Conservation (phyloP, 2,888 invertebrate species). For the Bellardia pandia region DNA sequence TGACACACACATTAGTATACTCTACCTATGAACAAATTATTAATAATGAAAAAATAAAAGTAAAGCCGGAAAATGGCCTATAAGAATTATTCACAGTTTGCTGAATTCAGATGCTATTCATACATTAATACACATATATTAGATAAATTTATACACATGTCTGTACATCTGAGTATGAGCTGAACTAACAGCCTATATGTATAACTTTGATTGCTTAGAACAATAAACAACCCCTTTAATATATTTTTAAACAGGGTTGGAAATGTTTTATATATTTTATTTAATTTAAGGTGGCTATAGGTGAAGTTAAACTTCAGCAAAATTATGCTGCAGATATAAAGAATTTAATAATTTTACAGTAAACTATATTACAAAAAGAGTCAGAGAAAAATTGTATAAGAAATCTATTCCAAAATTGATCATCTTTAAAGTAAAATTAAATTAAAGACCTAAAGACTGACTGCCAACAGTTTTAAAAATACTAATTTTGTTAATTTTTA, state of each 20-base stretch:
- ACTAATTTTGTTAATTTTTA: no score
- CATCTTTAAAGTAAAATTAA: no score
- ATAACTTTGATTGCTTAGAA: not conserved
- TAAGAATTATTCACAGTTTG: conserved; percentile 65
- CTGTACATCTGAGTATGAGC: not conserved
- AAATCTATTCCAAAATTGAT: no score
- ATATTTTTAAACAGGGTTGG: not conserved
- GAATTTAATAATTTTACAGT: no score
- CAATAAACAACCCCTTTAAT: conserved; percentile 30
- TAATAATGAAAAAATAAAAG: conserved; percentile 53
- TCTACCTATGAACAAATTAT: conserved; percentile 41
- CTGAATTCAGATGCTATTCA: not conserved
- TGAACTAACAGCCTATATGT: no score
- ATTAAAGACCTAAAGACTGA: no score
- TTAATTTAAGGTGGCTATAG: no score
- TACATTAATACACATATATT: not conserved
- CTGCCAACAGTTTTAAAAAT: no score
- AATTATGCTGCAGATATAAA: no score
- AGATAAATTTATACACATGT: not conserved
- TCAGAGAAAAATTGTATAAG: no score
- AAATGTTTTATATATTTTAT: not conserved
- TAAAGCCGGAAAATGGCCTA: conserved; percentile 53
- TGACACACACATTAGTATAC: not conserved
- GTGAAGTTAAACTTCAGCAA: no score
- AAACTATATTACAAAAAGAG: no score